Evolutionary conservation across 2,113 vertebrate species (phyloP), one percentile per base, ranked within the genome.

Genomic region (Odontophorus gujanensis): DNA sequence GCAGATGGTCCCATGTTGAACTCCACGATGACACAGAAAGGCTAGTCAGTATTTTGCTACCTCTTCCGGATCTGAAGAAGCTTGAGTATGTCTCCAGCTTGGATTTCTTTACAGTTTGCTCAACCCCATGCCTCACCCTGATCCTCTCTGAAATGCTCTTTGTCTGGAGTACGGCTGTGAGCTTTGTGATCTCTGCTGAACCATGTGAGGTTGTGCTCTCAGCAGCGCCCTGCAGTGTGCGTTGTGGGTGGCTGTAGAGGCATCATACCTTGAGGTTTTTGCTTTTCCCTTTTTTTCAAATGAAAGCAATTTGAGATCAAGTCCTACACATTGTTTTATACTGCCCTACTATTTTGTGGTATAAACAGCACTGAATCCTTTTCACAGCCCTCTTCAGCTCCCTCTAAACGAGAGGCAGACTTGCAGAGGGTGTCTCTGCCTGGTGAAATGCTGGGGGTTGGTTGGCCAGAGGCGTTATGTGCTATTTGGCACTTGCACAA

Each of bases 1-100:
- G 28, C 96, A 98, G 98, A 5, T 97, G 96, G 87, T 97, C 95
- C 63, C 95, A 97, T 11, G 51, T 97, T 51, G 87, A 92, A 21
- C 93, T 98, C 65, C 86, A 68, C 0, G 45, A 43, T 10, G 58
- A 65, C 28, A 89, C 76, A 81, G 80, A 78, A 82, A 83, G 93
- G 28, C 81, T 98, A 2, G 72, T 62, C 6, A 72, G 17, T 36
- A 32, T 90, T 68, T 91, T 98, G 67, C 47, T 59, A 1, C 53
- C 73, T 59, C 90, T 97, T 48, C 86, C 94, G 32, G 84, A 94
- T 34, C 94, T 98, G 90, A 97, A 91, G 95, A 91, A 15, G 5
- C 96, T 98, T 85, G 65, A 91, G 98, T 98, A 96, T 1, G 96
- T 71, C 18, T 36, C 21, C 26, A n/a, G 16, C n/a, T 66, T 30